Evolutionary conservation across 2,888 invertebrate genomes (phyloP), one percentile per base, ranked within the genome.

Genomic region (Dicranocentrus wangi): DNA sequence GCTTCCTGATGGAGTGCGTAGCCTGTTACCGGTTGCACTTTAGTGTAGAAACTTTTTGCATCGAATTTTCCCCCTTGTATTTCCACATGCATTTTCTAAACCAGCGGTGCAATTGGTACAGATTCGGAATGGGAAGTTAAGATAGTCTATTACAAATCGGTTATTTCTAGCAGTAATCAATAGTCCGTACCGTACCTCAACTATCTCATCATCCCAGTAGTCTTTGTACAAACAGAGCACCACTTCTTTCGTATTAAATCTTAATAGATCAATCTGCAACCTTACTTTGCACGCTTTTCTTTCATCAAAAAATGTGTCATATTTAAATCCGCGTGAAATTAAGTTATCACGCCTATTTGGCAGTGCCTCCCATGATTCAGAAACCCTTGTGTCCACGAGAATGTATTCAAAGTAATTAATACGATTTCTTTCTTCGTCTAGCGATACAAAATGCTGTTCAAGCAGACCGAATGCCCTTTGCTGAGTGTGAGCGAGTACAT

Each of bases 361-460:
- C 2, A 78, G 43, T n/a, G 63, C 53, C 5, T 70, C 65, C 61
- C 60, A 63, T 0, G 27, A 47, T 1, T 32, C 17, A 5, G 39
- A 1, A 1, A 78, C 13, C 17, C 53, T 65, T 2, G 78, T 66
- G 5, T 65, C 28, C 0, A 72, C 3, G 10, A 72, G 43, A 17
- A 63, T 28, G 27, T 72, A 79, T 21, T 79, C 58, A 39, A 72
- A 79, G 15, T 60, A 58, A 10, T 58, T 72, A 23, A 72, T n/a
- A 25, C 66, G 32, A 27, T 79, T 66, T 25, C 79, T 51, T 21
- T 79, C 79, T 13, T 68, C 66, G 1, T 72, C 66, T 19, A 79
- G 17, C 7, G 55, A 28, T 0, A 25, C n/a, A 15, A 55, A 72
- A 7, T 61, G 70, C 13, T 70, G 28, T 25, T 47, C 47, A 32